These are phyloP conservation scores for Eretmocerus hayati DNA, from an alignment of 2,888 invertebrate genomes.

Conservation along the genomic window DNA sequence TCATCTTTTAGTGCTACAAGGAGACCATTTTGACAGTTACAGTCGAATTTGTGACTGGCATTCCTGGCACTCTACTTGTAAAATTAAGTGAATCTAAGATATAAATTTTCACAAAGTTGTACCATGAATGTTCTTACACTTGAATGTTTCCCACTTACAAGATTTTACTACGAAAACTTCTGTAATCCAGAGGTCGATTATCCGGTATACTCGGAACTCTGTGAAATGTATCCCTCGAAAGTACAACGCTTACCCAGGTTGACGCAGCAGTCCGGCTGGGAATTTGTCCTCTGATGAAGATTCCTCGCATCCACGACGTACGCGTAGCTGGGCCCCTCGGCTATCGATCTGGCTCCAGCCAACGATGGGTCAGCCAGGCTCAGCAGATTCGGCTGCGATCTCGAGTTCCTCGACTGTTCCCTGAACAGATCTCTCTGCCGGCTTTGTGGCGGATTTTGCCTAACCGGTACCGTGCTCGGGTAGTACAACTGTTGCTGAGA, in stretches of 20 bases:
- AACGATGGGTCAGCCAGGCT: conserved; percentile 13
- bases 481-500: conserved; percentile 9
- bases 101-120: no score
- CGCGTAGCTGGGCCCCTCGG: conserved; percentile 10
- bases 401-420: conserved; percentile 40
- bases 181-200: no score
- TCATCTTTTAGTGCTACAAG: no score
- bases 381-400: conserved; percentile 42
- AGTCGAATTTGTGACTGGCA: no score
- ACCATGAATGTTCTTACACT: no score
- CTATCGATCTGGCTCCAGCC: conserved; percentile 16
- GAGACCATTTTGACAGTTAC: no score
- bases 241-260: conserved; percentile 15
- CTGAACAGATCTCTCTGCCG: conserved; percentile 34
- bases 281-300: conserved; percentile 32
- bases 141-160: no score
- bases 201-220: no score
- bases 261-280: conserved; percentile 32
- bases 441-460: conserved; percentile 24
- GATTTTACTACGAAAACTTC: no score
- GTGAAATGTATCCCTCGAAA: no score
- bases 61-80: no score
- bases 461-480: conserved; percentile 11
- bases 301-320: conserved; percentile 9
- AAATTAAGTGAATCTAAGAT: no score